Evolutionary conservation across 2,113 vertebrate genomes (phyloP).

Genomic region (Bubalus kerabau): DNA sequence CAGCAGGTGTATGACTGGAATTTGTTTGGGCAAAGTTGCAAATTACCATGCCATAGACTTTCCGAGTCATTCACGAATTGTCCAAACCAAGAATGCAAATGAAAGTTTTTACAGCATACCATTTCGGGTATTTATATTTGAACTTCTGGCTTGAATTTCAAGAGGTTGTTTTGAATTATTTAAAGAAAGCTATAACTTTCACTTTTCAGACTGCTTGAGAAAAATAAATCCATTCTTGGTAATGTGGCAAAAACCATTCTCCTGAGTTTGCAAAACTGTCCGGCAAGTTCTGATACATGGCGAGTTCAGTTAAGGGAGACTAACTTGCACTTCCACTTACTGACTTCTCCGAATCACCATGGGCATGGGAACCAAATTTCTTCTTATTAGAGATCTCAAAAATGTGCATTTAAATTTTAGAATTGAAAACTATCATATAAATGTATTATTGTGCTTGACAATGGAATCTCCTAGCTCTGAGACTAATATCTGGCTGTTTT

Average conservation of each 20-base stretch:
- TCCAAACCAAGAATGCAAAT: slow-evolving; percentile 17
- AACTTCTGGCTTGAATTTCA: neutral
- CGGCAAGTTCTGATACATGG: neutral
- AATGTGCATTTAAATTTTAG: neutral
- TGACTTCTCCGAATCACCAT: neutral
- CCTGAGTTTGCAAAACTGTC: neutral
- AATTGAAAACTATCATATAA: neutral
- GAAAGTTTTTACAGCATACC: neutral
- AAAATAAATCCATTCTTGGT: neutral
- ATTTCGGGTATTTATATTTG: slow-evolving; percentile 42
- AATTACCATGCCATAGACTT: neutral
- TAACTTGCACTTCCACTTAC: neutral
- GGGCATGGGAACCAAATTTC: neutral
- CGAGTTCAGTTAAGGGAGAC: neutral
- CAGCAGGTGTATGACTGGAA: neutral
- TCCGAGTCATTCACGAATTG: neutral
- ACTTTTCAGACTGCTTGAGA: neutral
- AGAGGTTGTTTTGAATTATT: slow-evolving; percentile 37
- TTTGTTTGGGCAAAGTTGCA: neutral
- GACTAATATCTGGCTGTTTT: neutral
- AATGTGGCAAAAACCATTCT: neutral
- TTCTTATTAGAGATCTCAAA: neutral
- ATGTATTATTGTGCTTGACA: neutral
- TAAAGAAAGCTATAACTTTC: slow-evolving; percentile 1
- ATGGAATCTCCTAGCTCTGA: neutral